phyloP scores from a whole-genome alignment of 2,888 invertebrate genomes.

The Ferdinandea cuprea region DNA sequence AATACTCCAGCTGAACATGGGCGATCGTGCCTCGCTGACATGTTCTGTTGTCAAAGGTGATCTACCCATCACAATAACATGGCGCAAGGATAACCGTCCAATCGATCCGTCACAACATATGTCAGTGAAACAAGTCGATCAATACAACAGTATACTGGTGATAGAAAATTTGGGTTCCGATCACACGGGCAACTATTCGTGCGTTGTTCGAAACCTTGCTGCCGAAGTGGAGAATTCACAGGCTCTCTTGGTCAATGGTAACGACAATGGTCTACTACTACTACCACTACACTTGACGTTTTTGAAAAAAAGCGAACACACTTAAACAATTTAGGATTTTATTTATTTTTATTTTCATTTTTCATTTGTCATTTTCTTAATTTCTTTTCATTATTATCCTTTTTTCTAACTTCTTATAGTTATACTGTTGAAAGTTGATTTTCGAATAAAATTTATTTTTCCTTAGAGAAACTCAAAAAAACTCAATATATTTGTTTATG shows the following conservation, averaged over 20 bases:
- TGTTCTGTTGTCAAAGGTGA: conserved; percentile 91
- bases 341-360: no score
- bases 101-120: conserved; percentile 87
- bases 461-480: conserved; percentile 44
- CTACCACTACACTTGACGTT: conserved; percentile 59
- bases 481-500: conserved; percentile 32
- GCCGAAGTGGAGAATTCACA: conserved; percentile 90
- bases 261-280: conserved; percentile 81
- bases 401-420: conserved; percentile 62
- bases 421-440: conserved; percentile 60
- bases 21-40: conserved; percentile 89
- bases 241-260: conserved; percentile 91
- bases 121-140: conserved; percentile 89
- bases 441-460: conserved; percentile 31
- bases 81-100: conserved; percentile 89
- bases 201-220: conserved; percentile 88
- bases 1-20: conserved; percentile 88
- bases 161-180: conserved; percentile 90
- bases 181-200: conserved; percentile 91
- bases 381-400: conserved; percentile 41
- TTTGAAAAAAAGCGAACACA: conserved; percentile 40
- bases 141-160: conserved; percentile 90
- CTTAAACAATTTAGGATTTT: conserved; percentile 46
- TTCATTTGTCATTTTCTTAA: no score
- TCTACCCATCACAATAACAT: conserved; percentile 89